Conservation (phyloP, 2,888 invertebrate species). For the Andrena camellia region DNA sequence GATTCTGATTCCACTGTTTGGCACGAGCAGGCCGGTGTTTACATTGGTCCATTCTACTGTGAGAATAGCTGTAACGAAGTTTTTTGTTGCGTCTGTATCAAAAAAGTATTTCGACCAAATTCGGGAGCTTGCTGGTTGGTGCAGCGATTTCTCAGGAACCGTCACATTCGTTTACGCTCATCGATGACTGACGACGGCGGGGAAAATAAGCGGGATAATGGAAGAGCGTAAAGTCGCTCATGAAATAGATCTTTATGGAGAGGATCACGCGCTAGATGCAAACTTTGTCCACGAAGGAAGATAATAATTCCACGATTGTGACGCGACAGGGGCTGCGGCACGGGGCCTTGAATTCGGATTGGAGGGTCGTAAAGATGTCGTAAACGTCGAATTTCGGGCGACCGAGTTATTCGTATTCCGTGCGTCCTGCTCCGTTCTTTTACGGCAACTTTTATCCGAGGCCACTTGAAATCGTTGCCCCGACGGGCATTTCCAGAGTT, state of each 20-base stretch:
- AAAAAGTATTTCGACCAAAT: neutral
- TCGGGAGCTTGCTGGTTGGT: neutral
- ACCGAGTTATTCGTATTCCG: constrained; percentile 44
- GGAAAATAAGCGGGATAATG: constrained; percentile 1
- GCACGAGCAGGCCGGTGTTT: neutral
- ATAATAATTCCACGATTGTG: constrained; percentile 39
- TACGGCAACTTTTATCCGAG: constrained; percentile 26
- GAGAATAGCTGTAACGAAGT: no score
- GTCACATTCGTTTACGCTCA: constrained; percentile 4
- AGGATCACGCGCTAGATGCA: constrained; percentile 6
- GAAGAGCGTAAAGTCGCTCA: neutral
- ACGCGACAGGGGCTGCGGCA: neutral
- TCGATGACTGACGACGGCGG: neutral
- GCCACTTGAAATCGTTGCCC: constrained; percentile 7
- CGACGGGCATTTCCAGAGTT: constrained; percentile 10
- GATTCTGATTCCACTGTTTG: neutral
- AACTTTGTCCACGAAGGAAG: constrained; percentile 21
- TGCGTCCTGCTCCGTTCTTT: constrained; percentile 1
- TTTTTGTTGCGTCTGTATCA: no score
- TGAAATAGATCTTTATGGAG: constrained; percentile 18
- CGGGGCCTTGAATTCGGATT: constrained; percentile 26
- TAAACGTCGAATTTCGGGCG: constrained; percentile 34
- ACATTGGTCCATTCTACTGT: no score
- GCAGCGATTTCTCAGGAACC: neutral
- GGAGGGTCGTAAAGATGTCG: constrained; percentile 43